phyloP scores from a whole-genome alignment of 1,140 invertebrate genomes.

The Zaprionus ornatus region DNA sequence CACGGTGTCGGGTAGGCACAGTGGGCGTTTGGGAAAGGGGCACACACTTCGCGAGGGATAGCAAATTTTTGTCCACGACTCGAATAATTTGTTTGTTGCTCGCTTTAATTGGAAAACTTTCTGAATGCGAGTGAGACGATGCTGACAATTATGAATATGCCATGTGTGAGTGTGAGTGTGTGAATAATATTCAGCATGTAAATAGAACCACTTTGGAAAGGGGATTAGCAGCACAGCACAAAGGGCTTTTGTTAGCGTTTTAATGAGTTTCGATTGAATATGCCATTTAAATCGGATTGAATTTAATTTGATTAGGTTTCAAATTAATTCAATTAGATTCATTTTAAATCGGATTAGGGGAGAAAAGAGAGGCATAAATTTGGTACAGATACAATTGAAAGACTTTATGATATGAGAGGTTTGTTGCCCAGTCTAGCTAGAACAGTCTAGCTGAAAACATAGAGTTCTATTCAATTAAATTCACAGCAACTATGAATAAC shows the following conservation, averaged over 20 bases:
- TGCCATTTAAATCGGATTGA: neutral
- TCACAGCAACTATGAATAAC: neutral
- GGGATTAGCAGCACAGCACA: neutral
- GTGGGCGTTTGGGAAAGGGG: neutral
- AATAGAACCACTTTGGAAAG: neutral
- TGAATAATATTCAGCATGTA: neutral
- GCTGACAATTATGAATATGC: neutral
- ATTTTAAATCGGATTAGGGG: neutral
- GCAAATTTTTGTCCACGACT: slow-evolving; percentile 16
- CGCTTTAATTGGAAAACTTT: slow-evolving; percentile 73
- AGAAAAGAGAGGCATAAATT: neutral
- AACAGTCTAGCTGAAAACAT: neutral
- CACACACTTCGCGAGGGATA: neutral
- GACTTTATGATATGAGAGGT: neutral
- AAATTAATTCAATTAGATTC: neutral
- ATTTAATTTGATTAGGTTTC: neutral
- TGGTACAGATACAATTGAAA: neutral
- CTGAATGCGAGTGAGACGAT: neutral
- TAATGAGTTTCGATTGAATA: neutral
- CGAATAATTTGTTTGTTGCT: slow-evolving; percentile 55
- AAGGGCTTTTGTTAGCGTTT: slow-evolving; percentile 2
- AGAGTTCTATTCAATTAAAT: neutral
- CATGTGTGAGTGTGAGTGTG: slow-evolving; percentile 1
- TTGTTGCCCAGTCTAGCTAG: too few species aligned
- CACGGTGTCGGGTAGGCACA: neutral